Evolutionary conservation across 2,797 vertebrate species (phyloP).

Genomic region (Chiloscyllium punctatum): DNA sequence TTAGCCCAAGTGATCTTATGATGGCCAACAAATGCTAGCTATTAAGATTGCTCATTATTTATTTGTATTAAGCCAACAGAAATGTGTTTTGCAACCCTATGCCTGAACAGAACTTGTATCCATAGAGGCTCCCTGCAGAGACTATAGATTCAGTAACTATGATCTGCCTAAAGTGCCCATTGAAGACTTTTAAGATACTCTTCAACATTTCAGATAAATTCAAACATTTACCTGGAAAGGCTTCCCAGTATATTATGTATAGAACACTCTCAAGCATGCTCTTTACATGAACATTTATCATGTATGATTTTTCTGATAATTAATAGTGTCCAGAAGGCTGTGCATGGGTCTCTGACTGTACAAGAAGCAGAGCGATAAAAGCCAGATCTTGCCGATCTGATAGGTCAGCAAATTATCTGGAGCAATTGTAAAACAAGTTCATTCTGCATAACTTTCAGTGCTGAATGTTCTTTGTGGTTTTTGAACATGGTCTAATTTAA

Average conservation of each 20-base stretch:
- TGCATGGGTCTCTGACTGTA: neutral
- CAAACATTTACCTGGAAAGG: neutral
- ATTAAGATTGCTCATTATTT: neutral
- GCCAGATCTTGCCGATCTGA: neutral
- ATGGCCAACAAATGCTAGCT: neutral
- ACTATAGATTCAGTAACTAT: neutral
- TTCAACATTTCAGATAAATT: neutral
- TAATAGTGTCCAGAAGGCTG: neutral
- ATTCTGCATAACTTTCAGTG: neutral
- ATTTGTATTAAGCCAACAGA: neutral
- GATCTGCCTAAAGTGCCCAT: neutral
- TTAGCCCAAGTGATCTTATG: neutral
- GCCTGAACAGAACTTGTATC: neutral
- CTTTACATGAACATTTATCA: neutral
- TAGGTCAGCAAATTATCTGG: neutral
- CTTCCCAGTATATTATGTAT: neutral
- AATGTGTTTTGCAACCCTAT: neutral
- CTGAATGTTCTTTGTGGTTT: neutral
- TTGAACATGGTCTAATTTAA: slow-evolving; percentile 8
- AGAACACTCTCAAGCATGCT: neutral
- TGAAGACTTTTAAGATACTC: neutral
- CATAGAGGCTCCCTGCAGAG: neutral
- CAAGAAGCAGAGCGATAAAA: neutral
- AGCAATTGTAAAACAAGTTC: slow-evolving; percentile 12
- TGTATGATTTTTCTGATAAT: neutral